Percentiles rank a stretch among this genome's conserved stretches.
phyloP scores from a whole-genome alignment of 1,140 invertebrate species.

The Euschistus heros region DNA sequence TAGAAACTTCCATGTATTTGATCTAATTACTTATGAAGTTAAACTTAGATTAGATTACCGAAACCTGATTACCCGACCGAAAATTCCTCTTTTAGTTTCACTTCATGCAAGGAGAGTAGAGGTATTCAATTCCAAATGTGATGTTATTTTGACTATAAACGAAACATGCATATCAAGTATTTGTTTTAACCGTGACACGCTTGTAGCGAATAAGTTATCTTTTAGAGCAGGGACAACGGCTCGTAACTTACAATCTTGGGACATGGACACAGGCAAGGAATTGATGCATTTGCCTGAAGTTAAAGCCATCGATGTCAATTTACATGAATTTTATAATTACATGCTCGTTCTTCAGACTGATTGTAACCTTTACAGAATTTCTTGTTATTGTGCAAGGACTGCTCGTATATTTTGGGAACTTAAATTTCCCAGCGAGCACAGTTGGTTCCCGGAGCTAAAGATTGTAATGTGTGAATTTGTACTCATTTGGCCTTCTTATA shows the following conservation, averaged over 20 bases:
- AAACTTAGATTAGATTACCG: background rate
- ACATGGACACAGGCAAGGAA: background rate
- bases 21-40: background rate
- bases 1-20: slow-evolving; percentile 1
- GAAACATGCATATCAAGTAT: slow-evolving; percentile 4
- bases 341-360: slow-evolving; percentile 7
- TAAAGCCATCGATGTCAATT: background rate
- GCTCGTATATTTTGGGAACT: background rate
- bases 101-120: slow-evolving; percentile 3
- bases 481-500: slow-evolving; percentile 7
- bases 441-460: slow-evolving; percentile 6
- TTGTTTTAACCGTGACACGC: slow-evolving; percentile 5
- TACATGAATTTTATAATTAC: background rate
- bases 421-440: background rate
- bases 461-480: slow-evolving; percentile 6
- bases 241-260: slow-evolving; percentile 3
- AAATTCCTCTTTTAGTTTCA: slow-evolving; percentile 5
- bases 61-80: background rate
- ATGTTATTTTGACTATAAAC: background rate
- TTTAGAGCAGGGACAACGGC: slow-evolving; percentile 3
- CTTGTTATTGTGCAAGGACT: slow-evolving; percentile 5
- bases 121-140: slow-evolving; percentile 1
- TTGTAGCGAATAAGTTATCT: slow-evolving; percentile 5
- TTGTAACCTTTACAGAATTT: background rate
- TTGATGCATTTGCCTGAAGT: background rate